These are phyloP conservation scores for Nematostella vectensis DNA, from an alignment of 92 coral and sea anemone genomes.

Conservation along the genomic window DNA sequence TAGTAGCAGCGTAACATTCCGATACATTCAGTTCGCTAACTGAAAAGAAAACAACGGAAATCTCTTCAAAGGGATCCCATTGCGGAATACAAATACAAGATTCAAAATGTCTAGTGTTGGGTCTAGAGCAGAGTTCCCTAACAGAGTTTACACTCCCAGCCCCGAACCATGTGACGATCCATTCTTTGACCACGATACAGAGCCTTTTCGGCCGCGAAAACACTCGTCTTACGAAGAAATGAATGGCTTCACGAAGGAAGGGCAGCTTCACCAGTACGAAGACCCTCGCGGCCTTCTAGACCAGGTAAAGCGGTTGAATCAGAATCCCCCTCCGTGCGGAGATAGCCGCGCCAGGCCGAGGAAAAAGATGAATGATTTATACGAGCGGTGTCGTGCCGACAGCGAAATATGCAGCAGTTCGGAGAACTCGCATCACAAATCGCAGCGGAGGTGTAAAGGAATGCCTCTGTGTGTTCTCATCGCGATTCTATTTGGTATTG, in stretches of 20 bases:
- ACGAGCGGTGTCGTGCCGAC: constrained; percentile 45
- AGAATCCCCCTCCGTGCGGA: constrained; percentile 33
- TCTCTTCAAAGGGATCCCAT: too few species aligned
- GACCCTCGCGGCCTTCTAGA: constrained; percentile 51
- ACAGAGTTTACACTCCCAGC: constrained; percentile 21
- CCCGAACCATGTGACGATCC: constrained; percentile 2
- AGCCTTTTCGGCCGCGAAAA: constrained; percentile 31
- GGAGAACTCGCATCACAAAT: constrained; percentile 22
- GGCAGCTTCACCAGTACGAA: constrained; percentile 62
- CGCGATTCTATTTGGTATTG: constrained; percentile 21
- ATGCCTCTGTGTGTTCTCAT: constrained; percentile 23
- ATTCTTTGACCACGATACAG: constrained; percentile 23
- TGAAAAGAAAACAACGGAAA: too few species aligned
- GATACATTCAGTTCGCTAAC: too few species aligned
- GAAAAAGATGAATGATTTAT: constrained; percentile 56
- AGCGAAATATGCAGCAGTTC: constrained; percentile 21
- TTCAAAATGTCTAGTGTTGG: constrained; percentile 68
- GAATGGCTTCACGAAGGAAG: constrained; percentile 32
- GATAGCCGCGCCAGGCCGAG: constrained; percentile 39
- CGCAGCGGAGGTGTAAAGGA: constrained; percentile 17
- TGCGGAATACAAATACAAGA: too few species aligned
- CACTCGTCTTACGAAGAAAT: constrained; percentile 66
- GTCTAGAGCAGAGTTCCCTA: constrained; percentile 56
- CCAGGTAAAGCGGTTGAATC: constrained; percentile 19
- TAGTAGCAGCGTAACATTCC: not conserved